Conservation (phyloP, 92 coral and sea anemone species). For the Porites rus region DNA sequence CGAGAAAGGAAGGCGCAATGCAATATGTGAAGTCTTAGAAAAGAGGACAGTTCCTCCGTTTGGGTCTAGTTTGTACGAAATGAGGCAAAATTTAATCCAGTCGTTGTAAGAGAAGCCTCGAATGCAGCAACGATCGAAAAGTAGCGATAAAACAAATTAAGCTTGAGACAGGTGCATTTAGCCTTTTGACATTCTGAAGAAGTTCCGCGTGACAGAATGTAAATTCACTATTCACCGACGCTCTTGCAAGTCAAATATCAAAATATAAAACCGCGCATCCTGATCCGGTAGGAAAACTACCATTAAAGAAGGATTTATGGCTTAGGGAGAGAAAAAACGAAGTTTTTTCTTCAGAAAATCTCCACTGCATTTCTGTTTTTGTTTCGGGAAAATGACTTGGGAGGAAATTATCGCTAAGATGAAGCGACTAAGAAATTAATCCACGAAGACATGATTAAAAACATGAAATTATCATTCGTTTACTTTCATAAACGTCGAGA, state of each 20-base stretch:
- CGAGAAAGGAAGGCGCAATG: conserved; percentile 37
- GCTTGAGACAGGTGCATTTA: background rate
- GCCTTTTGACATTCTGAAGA: background rate
- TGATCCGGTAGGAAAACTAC: background rate
- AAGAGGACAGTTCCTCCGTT: conserved; percentile 18
- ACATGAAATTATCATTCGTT: background rate
- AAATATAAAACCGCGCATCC: background rate
- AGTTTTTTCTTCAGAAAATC: background rate
- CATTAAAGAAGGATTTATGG: background rate
- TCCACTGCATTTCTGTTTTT: background rate
- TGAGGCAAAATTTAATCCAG: conserved; percentile 26
- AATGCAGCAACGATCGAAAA: background rate
- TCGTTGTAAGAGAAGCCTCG: background rate
- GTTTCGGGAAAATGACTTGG: background rate
- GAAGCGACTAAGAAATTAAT: background rate
- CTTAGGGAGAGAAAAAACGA: background rate
- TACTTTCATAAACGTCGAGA: background rate
- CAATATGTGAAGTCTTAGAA: conserved; percentile 49
- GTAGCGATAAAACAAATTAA: background rate
- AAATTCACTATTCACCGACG: too few species aligned
- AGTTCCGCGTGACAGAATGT: background rate
- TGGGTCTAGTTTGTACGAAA: conserved; percentile 48
- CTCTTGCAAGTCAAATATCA: background rate
- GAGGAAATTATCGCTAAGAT: background rate
- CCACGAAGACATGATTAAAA: background rate